Evolutionary conservation across 2,113 vertebrate species (phyloP), one percentile per base, ranked within the genome.

Genomic region (Archocentrus centrarchus): DNA sequence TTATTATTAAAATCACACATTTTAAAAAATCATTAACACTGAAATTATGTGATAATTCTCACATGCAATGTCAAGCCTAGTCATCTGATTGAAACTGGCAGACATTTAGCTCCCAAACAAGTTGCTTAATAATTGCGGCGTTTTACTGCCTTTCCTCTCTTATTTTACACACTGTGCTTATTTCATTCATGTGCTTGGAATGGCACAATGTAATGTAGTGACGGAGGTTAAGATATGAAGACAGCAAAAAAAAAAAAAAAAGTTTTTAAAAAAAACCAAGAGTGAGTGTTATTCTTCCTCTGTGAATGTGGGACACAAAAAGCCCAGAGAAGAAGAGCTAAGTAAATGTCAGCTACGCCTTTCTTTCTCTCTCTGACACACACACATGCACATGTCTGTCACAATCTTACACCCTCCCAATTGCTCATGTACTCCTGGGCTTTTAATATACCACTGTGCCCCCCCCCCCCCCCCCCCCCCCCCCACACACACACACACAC

Each of bases 221-320:
- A 86, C 4, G 58, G 75, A 82, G 79, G 59, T 44, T 3, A 53
- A 55, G 77, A 73, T 57, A 22, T 79, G 66, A 84, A 85, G 58
- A 76, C 44, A 30, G 64, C 58, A 81, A 61, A 44, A 13, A 75
- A 86, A 89, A 35, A 35, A 37, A 37, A 37, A 37, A 9, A 82
- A 27, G 24, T 27, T 27, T 81, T 4, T 59, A 57, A 88, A 87
- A 76, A 77, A 88, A 87, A 76, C 76, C 73, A 60, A 63, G 44
- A 86, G 47, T 20, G 41, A 77, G 85, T 58, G 80, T 78, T 81
- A 80, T 59, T 85, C 76, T 89, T 55, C 84, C 35, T 75, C 59
- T 80, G 79, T 91, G 63, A 93, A 94, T 91, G 86, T 94, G 92
- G 94, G 86, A 75, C 93, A 94, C 88, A 90, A 89, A 92, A 88